Evolutionary conservation across 2,888 invertebrate genomes (phyloP).

Genomic region (Globia sparganii): DNA sequence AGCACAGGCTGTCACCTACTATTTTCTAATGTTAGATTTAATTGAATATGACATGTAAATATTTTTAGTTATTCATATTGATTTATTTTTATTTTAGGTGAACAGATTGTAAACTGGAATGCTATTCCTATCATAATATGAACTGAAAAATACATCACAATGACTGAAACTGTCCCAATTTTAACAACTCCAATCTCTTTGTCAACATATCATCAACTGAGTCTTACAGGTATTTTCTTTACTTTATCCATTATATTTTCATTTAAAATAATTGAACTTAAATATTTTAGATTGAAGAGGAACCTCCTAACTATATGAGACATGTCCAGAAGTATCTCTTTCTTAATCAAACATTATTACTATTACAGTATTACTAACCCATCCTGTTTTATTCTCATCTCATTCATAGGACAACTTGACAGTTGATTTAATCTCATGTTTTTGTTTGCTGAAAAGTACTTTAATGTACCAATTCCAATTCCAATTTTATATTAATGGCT

Average conservation of each 20-base stretch:
- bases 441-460: not conserved
- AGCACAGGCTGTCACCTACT: not conserved
- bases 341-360: not conserved
- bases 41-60: constrained; percentile 2
- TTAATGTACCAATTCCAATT: no score
- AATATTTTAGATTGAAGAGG: not conserved
- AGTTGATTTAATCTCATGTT: not conserved
- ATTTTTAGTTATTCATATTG: not conserved
- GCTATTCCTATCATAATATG: constrained; percentile 72
- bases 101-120: constrained; percentile 52
- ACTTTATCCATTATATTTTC: not conserved
- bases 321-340: not conserved
- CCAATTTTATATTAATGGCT: no score
- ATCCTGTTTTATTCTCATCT: constrained; percentile 3
- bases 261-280: no score
- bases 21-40: not conserved
- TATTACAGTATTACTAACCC: not conserved
- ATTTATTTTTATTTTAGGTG: constrained; percentile 49
- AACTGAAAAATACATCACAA: constrained; percentile 76
- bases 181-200: constrained; percentile 86
- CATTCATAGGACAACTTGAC: not conserved
- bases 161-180: constrained; percentile 84
- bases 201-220: constrained; percentile 88
- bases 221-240: constrained; percentile 75
- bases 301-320: not conserved